Percentiles rank a stretch among this genome's conserved stretches.
Evolutionary conservation across 2,888 invertebrate species (phyloP).

Genomic region (Drepana falcataria): DNA sequence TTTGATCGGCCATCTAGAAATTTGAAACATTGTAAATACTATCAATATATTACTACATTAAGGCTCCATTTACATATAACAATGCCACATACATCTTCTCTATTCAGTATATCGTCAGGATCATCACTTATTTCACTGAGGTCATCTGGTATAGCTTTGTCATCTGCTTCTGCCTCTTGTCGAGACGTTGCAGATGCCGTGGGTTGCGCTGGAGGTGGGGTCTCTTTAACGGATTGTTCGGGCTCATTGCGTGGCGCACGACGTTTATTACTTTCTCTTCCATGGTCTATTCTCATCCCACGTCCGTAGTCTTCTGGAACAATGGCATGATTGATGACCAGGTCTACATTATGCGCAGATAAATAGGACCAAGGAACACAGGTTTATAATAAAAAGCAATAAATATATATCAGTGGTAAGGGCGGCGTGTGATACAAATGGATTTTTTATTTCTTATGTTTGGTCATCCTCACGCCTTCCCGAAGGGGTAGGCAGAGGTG

Average conservation of each 20-base stretch:
- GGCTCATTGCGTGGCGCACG: constrained; percentile 58
- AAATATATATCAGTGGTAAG: too few relatives aligned
- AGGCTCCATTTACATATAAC: not conserved
- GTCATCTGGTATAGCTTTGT: constrained; percentile 81
- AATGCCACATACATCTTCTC: constrained; percentile 80
- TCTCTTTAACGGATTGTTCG: constrained; percentile 43
- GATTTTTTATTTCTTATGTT: too few relatives aligned
- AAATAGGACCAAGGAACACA: too few relatives aligned
- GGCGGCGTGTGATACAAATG: too few relatives aligned
- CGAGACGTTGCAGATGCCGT: constrained; percentile 32
- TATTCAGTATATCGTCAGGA: constrained; percentile 91
- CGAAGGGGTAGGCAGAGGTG: too few relatives aligned
- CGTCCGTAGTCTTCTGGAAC: constrained; percentile 62
- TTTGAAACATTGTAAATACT: not conserved
- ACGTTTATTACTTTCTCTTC: constrained; percentile 56
- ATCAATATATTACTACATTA: not conserved
- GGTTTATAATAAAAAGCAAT: too few relatives aligned
- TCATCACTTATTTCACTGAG: constrained; percentile 94
- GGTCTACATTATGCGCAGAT: too few relatives aligned
- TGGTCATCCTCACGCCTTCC: too few relatives aligned
- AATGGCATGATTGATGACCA: not conserved
- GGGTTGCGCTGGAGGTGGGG: constrained; percentile 56
- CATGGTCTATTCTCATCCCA: constrained; percentile 58
- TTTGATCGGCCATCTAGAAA: constrained; percentile 63
- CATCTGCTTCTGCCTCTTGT: constrained; percentile 67